Percentiles rank a stretch among this genome's conserved stretches.
phyloP scores from a whole-genome alignment of 2,888 invertebrate genomes.

The Pachliopta kotzebuea region DNA sequence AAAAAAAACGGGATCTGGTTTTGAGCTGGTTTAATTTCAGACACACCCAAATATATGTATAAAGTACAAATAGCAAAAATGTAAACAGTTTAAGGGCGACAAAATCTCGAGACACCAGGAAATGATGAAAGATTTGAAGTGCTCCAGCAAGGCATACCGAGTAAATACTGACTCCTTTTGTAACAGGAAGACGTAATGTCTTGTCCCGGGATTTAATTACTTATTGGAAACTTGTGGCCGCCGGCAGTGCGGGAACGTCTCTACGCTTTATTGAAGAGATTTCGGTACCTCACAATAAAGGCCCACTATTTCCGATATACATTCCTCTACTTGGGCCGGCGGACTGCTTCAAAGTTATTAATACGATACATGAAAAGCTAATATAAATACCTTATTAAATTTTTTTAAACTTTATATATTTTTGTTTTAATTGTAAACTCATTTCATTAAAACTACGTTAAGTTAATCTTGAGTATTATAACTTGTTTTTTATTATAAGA shows the following conservation, averaged over 20 bases:
- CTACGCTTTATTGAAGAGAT: conserved; percentile 69
- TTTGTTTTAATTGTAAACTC: no score
- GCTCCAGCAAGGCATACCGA: conserved; percentile 51
- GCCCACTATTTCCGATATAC: conserved; percentile 39
- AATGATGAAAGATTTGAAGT: conserved; percentile 59
- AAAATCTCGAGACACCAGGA: conserved; percentile 53
- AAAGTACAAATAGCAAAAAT: conserved; percentile 1
- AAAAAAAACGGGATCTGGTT: no score
- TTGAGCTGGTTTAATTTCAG: no score
- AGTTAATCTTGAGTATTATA: no score
- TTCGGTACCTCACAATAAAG: conserved; percentile 51
- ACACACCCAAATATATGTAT: not conserved
- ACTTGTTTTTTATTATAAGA: no score
- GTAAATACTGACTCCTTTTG: conserved; percentile 63
- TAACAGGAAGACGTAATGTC: conserved; percentile 68
- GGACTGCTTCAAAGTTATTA: conserved; percentile 4
- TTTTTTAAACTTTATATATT: not conserved
- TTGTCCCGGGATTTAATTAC: conserved; percentile 77
- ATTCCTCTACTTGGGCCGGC: conserved; percentile 5
- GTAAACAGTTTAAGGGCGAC: conserved; percentile 26
- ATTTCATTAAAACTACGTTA: no score
- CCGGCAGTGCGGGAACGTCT: conserved; percentile 70
- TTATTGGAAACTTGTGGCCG: conserved; percentile 79
- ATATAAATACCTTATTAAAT: not conserved
- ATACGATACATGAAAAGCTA: not conserved